phyloP scores from a whole-genome alignment of 2,888 invertebrate genomes.

The Fissipunctia ypsillon region DNA sequence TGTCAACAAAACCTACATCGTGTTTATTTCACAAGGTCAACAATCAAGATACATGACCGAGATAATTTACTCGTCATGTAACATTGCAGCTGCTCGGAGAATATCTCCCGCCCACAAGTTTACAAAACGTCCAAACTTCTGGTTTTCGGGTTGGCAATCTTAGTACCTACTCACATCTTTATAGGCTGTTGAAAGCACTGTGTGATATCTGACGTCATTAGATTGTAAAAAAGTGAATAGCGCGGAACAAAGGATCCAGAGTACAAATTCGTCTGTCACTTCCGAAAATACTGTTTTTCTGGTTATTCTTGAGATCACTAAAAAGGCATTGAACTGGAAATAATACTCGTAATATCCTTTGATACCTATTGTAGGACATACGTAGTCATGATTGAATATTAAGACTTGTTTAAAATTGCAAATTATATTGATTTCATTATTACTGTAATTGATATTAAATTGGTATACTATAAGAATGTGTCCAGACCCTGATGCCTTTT shows the following conservation, averaged over 20 bases:
- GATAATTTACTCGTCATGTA: slow-evolving; percentile 36
- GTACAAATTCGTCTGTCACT: slow-evolving; percentile 13
- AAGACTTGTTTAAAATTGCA: not conserved
- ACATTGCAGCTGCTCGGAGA: slow-evolving; percentile 12
- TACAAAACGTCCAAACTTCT: slow-evolving; percentile 19
- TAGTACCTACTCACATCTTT: not conserved
- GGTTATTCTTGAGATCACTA: slow-evolving; percentile 48
- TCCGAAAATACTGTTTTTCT: slow-evolving; percentile 24
- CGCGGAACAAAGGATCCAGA: slow-evolving; percentile 17
- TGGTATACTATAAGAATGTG: too few relatives aligned
- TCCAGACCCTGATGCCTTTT: too few relatives aligned
- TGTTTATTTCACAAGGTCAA: slow-evolving; percentile 45
- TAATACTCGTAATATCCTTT: slow-evolving; percentile 7
- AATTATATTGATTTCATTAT: not conserved
- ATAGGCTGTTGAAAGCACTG: slow-evolving; percentile 5
- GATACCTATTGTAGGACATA: not conserved
- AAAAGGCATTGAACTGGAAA: slow-evolving; percentile 27
- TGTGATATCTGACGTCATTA: slow-evolving; percentile 18
- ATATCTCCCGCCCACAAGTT: slow-evolving; percentile 7
- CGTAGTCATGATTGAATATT: not conserved
- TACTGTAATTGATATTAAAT: too few relatives aligned
- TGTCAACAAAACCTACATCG: slow-evolving; percentile 26
- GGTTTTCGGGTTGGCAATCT: slow-evolving; percentile 6
- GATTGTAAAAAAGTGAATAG: not conserved
- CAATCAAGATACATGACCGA: slow-evolving; percentile 30